Conservation (phyloP, 2,888 invertebrate species). For the Coelinius sp. region DNA sequence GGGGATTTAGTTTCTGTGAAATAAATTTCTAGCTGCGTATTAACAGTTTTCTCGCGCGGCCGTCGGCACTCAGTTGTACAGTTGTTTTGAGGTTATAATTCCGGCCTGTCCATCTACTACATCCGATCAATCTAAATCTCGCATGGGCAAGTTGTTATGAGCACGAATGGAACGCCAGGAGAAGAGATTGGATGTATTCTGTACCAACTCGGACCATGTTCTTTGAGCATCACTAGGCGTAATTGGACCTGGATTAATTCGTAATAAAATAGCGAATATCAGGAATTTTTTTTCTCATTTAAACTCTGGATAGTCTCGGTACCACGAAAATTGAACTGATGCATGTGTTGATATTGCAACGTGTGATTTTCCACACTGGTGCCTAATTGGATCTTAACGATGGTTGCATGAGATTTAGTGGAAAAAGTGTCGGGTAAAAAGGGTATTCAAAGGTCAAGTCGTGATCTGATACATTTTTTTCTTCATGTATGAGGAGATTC, state of each 20-base stretch:
- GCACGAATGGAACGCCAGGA: background rate
- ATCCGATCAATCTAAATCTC: constrained; percentile 27
- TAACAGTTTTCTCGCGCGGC: constrained; percentile 23
- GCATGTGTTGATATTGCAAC: too few species aligned
- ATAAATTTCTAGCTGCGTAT: constrained; percentile 29
- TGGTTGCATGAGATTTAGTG: background rate
- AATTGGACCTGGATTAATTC: too few species aligned
- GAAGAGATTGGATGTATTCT: constrained; percentile 3
- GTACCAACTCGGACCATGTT: too few species aligned
- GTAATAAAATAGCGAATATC: too few species aligned
- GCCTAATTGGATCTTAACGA: constrained; percentile 43
- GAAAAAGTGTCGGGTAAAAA: too few species aligned
- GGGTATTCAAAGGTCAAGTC: too few species aligned
- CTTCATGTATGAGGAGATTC: too few species aligned
- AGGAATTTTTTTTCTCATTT: too few species aligned
- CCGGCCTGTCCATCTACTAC: constrained; percentile 32
- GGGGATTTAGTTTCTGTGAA: constrained; percentile 10
- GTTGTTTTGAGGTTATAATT: constrained; percentile 27
- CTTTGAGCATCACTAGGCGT: too few species aligned
- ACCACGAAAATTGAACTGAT: too few species aligned
- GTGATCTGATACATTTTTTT: too few species aligned
- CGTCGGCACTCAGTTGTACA: constrained; percentile 12
- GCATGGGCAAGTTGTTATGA: background rate
- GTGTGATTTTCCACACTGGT: constrained; percentile 9
- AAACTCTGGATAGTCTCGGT: too few species aligned